phyloP scores from a whole-genome alignment of 2,888 invertebrate species.

The Hirtodrosophila alboralis region DNA sequence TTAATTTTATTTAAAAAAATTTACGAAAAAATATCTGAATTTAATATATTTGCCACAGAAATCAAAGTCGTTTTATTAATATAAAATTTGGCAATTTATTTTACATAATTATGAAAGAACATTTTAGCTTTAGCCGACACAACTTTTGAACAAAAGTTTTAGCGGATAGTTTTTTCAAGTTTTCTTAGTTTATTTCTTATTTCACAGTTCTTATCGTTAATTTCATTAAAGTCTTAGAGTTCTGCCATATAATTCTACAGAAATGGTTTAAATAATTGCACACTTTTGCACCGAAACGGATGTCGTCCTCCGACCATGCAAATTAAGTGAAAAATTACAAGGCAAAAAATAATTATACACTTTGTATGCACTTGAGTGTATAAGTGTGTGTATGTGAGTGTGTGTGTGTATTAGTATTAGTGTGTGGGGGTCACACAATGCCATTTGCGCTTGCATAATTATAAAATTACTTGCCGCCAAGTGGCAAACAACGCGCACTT shows the following conservation, averaged over 20 bases:
- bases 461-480: constrained; percentile 74
- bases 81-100: too few relatives aligned
- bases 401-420: constrained; percentile 14
- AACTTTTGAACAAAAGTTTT: too few relatives aligned
- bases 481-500: constrained; percentile 74
- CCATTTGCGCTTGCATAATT: constrained; percentile 73
- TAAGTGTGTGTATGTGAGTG: constrained; percentile 8
- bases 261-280: constrained; percentile 63
- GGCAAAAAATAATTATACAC: constrained; percentile 63
- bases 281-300: constrained; percentile 52
- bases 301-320: constrained; percentile 66
- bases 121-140: too few relatives aligned
- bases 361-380: constrained; percentile 52
- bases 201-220: constrained; percentile 1
- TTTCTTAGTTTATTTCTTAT: background rate
- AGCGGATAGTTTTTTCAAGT: too few relatives aligned
- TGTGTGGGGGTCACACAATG: constrained; percentile 64
- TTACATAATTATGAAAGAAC: too few relatives aligned
- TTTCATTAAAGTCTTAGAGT: constrained; percentile 13
- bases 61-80: too few relatives aligned
- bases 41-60: too few relatives aligned
- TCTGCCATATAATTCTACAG: constrained; percentile 12
- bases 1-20: too few relatives aligned
- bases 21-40: too few relatives aligned
- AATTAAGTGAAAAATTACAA: constrained; percentile 76